Evolutionary conservation across 2,797 vertebrate genomes (phyloP).

Genomic region (Perodicticus potto): DNA sequence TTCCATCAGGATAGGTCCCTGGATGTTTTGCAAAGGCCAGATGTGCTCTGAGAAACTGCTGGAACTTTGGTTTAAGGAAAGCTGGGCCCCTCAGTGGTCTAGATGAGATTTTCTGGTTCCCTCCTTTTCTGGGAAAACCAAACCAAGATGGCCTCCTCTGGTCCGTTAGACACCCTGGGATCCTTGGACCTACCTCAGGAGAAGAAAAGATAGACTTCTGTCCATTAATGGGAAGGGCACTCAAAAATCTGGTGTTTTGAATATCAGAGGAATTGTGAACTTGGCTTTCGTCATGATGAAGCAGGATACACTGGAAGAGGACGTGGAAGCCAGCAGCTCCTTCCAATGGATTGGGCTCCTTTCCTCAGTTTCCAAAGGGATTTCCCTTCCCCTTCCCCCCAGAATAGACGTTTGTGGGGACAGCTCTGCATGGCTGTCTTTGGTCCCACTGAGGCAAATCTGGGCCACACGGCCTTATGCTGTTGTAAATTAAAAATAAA

Average conservation of each 20-base stretch:
- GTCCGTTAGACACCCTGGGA: neutral
- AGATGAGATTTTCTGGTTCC: constrained; percentile 36
- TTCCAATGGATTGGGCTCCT: neutral
- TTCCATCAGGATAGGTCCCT: neutral
- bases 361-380: neutral
- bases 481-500: neutral
- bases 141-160: neutral
- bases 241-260: neutral
- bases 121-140: neutral
- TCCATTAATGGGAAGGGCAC: neutral
- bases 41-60: neutral
- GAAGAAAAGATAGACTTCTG: neutral
- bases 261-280: neutral
- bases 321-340: neutral
- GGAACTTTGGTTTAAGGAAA: neutral
- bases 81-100: neutral
- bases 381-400: neutral
- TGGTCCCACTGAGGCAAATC: neutral
- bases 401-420: neutral
- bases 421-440: neutral
- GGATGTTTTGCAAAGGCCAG: neutral
- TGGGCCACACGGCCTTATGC: neutral
- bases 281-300: neutral
- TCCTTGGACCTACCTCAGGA: neutral
- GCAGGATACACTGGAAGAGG: neutral